phyloP scores from a whole-genome alignment of 2,113 vertebrate genomes.

The Rhodinocichla rosea region DNA sequence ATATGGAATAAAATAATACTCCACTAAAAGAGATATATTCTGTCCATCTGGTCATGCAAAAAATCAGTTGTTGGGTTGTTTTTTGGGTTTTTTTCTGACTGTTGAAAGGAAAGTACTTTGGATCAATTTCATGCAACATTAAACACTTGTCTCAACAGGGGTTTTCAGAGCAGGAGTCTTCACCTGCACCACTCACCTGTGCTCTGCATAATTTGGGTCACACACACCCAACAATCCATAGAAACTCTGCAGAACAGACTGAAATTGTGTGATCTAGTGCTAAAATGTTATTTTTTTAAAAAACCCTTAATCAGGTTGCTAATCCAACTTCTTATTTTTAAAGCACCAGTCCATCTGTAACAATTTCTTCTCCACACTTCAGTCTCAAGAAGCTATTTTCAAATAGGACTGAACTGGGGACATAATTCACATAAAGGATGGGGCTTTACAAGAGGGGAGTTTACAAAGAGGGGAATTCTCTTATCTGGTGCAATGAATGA shows the following conservation, averaged over 20 bases:
- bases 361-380: neutral
- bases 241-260: neutral
- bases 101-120: neutral
- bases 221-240: fast-evolving
- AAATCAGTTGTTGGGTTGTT: no score
- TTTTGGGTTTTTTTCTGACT: neutral
- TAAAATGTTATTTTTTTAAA: neutral
- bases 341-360: neutral
- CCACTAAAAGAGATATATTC: neutral
- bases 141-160: neutral
- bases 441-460: neutral
- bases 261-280: neutral
- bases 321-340: neutral
- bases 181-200: neutral
- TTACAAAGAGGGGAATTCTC: neutral
- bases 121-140: neutral
- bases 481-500: neutral
- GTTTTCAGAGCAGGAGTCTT: neutral
- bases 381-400: neutral
- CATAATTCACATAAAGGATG: neutral
- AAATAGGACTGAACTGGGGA: neutral
- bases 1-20: neutral
- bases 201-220: neutral
- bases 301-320: neutral
- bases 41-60: neutral